Evolutionary conservation across 2,113 vertebrate genomes (phyloP).

Genomic region (Carollia perspicillata): DNA sequence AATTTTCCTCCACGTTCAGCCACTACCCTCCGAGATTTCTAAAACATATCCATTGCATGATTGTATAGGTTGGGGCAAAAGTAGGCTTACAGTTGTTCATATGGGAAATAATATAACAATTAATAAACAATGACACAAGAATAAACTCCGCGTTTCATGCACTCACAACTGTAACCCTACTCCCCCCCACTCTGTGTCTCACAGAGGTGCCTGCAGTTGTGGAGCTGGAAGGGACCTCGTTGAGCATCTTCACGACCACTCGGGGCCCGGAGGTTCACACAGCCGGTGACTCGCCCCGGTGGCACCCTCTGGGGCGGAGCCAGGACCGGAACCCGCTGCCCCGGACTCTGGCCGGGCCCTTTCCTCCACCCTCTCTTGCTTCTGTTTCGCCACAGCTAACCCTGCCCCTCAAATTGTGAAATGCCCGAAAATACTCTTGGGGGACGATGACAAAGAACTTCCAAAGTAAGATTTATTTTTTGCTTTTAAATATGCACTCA

Average conservation of each 20-base stretch:
- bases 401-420: not conserved
- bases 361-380: no score
- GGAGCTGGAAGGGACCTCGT: not conserved
- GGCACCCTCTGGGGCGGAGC: not conserved
- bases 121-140: not conserved
- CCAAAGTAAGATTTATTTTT: not conserved
- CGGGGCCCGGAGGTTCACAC: not conserved
- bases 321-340: not conserved
- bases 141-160: not conserved
- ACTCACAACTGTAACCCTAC: not conserved
- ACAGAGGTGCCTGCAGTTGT: not conserved
- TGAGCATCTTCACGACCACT: not conserved
- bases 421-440: not conserved
- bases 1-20: not conserved
- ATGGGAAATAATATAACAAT: not conserved
- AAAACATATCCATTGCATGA: not conserved
- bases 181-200: not conserved
- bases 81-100: not conserved
- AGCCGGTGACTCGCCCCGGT: not conserved
- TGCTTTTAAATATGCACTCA: not conserved
- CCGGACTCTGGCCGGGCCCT: not conserved
- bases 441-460: not conserved
- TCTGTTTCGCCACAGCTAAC: not conserved
- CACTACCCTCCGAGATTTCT: not conserved
- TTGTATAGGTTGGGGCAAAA: not conserved